A percentile compares a stretch with the other conserved stretches of the same genome.
These are phyloP conservation scores for Oenanthe oenanthe DNA, from an alignment of 2,113 vertebrate genomes.

Conservation along the genomic window DNA sequence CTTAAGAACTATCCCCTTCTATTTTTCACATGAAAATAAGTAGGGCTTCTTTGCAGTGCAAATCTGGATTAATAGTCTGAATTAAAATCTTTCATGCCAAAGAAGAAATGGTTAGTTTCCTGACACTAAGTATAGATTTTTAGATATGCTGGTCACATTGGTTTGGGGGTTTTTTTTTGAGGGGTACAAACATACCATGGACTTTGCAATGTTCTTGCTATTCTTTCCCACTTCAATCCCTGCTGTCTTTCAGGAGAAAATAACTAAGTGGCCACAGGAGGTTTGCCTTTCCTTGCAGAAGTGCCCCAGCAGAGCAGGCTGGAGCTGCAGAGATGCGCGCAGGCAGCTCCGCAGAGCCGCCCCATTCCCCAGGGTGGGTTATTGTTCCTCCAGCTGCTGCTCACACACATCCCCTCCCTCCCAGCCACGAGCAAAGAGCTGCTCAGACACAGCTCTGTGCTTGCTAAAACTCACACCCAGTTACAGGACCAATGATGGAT, in stretches of 20 bases:
- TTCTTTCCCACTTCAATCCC: background rate
- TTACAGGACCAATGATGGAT: background rate
- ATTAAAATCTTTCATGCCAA: slow-evolving; percentile 25
- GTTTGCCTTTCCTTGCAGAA: background rate
- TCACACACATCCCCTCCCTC: background rate
- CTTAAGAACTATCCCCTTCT: slow-evolving; percentile 59
- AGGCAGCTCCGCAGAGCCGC: background rate
- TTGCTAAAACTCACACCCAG: background rate
- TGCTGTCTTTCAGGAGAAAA: background rate
- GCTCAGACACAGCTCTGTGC: background rate
- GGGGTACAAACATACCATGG: background rate
- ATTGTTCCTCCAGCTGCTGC: background rate
- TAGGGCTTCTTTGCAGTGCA: slow-evolving; percentile 41
- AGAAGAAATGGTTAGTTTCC: background rate
- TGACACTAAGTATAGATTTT: background rate
- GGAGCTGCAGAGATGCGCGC: background rate
- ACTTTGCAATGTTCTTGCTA: background rate
- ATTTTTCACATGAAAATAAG: slow-evolving; percentile 67
- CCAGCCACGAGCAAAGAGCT: background rate
- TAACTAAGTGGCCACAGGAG: background rate
- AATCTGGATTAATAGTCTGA: slow-evolving; percentile 61
- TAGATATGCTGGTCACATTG: background rate
- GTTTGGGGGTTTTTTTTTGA: background rate
- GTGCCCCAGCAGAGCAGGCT: background rate
- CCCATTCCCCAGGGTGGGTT: background rate